Base-by-base conservation (phyloP, 2,888 invertebrate species). In the Drosophila neutralis region DNA sequence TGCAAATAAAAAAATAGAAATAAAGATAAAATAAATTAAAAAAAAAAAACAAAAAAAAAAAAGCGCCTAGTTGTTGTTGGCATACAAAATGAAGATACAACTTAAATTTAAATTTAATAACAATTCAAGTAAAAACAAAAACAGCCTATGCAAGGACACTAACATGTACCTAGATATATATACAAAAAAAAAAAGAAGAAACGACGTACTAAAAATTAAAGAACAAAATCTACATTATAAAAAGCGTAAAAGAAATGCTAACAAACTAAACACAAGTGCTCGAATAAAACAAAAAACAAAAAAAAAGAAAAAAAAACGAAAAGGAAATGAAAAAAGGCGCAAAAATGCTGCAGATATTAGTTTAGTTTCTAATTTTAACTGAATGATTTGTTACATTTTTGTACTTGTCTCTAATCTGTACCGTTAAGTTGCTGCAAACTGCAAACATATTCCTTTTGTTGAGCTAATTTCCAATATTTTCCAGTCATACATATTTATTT, bases 81-180 rank as follows among this genome's bases (percentile, higher is more conserved):
- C 73, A 72, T 52, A 61, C 66, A 73, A 76, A 69, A 59, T 33
- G 42, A 59, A 67, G 71, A 59, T 15, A 51, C 18, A 64, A 74
- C 36, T 51, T 68, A 71, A 75, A 84, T 68, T 76, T 70, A 76
- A 78, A 72, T 64, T 70, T 36, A 67, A 75, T 61, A 66, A 62
- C 59, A 66, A 66, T 54, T 60, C 52, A 73, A 72, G 57, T 52
- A 79, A 69, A 64, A 35, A 54, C 65, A 59, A 72, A 80, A 70
- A 75, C 81, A 79, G 89, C 87, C 86, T 90, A 86, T 78, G 89
- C 84, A 89, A 90, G 87, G 90, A 90, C 87, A 87, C 90, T 90
- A 89, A 87, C 89, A 87, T 87, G 90, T 87, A 90, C 90, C 90
- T 90, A 87, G 89, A 88, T 86, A 88, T 86, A 87, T 79, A 87